Base-by-base conservation (phyloP, 2,888 invertebrate species). In the Neoitamus cyanurus region DNA sequence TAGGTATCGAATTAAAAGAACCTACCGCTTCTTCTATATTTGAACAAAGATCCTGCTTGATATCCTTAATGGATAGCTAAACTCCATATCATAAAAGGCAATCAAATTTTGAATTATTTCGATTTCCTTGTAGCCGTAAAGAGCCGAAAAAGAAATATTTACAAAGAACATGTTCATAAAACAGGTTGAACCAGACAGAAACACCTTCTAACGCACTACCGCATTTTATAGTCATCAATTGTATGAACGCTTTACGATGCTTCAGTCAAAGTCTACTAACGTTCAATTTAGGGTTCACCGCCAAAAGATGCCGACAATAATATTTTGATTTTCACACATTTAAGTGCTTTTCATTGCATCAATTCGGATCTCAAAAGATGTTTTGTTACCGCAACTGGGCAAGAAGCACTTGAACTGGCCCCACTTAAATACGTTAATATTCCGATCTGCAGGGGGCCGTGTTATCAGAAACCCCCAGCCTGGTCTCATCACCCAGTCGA, bases 241-340 rank as follows among this genome's bases (percentile, higher is more conserved):
- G 73, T 73, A 34, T 36, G 11, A 73, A 15, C 73, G n/a, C 25
- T 77, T 77, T 77, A 46, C 28, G 77, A 46, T 77, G 1, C 30
- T 15, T 46, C 13, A 77, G 9, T 36, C 58, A 58, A 58, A 58
- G 25, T 42, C 42, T 77, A 77, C 77, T 42, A 77, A 11, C 46
- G 77, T 30, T 77, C 42, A 77, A 77, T 77, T 77, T 28, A 77
- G 13, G 42, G 46, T 7, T 28, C 25, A 42, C 77, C 46, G 46
- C 42, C 77, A 77, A 77, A 42, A 77, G 77, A 77, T 46, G 30
- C 77, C 77, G 77, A 42, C 77, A 46, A 77, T 20, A 77, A 46
- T 31, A 28, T 46, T 77, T 77, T 77, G 30, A 77, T 77, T 77
- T 77, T 77, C 77, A 77, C 77, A 77, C 77, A 46, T 77, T 77